These are phyloP conservation scores for Nomada hirtipes DNA, from an alignment of 2,888 invertebrate genomes.

Conservation along the genomic window DNA sequence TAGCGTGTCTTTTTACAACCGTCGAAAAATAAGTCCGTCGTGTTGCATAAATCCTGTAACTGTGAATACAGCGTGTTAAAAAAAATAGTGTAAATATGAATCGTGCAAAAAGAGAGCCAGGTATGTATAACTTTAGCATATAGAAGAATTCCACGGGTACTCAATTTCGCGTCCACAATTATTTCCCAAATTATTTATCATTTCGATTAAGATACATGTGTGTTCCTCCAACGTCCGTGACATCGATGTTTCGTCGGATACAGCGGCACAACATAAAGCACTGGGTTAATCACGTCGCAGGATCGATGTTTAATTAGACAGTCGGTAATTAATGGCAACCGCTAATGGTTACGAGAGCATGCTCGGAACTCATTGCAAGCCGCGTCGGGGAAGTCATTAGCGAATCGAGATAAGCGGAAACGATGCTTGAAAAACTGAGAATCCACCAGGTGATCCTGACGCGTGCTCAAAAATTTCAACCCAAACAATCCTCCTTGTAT, in stretches of 20 bases:
- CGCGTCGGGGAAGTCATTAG: conserved; percentile 24
- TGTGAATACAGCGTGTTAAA: no score
- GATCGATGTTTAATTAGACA: conserved; percentile 28
- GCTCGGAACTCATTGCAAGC: neutral
- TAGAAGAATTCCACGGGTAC: no score
- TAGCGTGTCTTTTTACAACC: no score
- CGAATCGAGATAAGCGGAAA: conserved; percentile 16
- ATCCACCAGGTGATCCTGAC: conserved; percentile 1
- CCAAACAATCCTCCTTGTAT: neutral
- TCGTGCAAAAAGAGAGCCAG: no score
- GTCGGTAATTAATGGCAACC: conserved; percentile 23
- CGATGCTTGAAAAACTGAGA: conserved; percentile 20
- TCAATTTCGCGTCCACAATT: neutral
- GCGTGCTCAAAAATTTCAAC: conserved; percentile 1
- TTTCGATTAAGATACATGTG: neutral
- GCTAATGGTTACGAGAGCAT: conserved; percentile 22
- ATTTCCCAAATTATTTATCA: neutral
- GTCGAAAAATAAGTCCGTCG: no score
- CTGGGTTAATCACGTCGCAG: conserved; percentile 8
- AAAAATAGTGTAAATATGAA: no score
- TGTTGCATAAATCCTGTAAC: no score
- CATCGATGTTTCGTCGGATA: conserved; percentile 1
- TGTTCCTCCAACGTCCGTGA: neutral
- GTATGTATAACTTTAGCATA: no score
- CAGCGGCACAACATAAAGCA: neutral